Base-by-base conservation (phyloP, 2,797 vertebrate species). In the Fistularia tabacaria region DNA sequence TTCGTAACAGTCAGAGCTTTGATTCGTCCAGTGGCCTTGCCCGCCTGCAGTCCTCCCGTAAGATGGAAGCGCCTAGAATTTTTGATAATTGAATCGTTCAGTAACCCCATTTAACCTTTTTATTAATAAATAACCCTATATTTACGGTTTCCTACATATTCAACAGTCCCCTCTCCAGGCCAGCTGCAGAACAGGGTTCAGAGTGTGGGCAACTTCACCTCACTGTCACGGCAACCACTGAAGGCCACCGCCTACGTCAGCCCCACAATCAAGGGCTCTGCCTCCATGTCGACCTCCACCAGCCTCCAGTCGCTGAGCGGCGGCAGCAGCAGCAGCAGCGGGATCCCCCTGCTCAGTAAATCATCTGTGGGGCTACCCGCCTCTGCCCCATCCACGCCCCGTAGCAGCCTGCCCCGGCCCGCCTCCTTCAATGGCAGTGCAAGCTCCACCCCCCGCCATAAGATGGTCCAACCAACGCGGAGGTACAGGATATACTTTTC, bases 161-260 rank as follows among this genome's bases (percentile, higher is more conserved):
- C 60, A 25, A 25, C 72, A 95, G 94, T 94, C 76, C 93, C 93
- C 0, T 90, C 92, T 46, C 93, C 93, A 6, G 93, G 90, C 57
- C 94, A 93, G 65, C 92, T 95, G 45, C 93, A 95, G 39, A 90
- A 93, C 79, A 78, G 93, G 56, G 91, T 94, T 49, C 95, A 94
- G 66, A 97, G 93, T 9, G 86, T 93, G 36, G 93, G 94, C 36
- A 93, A 93, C 65, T 95, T 96, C 73, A 85, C 91, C 10, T 83
- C 89, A 14, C 85, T 92, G 54, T 85, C 90, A 15, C 89, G 91
- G 54, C 94, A 91, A 3, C 89, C 93, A 8, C 87, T 91, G 1
- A 98, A 97, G 83, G 95, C 95, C 82, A 96, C 93, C 6, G 94
- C 95, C 40, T 97, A 97, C 0, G 94, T 97, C 71, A 97, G 95